Base-by-base conservation (phyloP, 1,140 invertebrate genomes). In the Lordiphosa clarofinis region DNA sequence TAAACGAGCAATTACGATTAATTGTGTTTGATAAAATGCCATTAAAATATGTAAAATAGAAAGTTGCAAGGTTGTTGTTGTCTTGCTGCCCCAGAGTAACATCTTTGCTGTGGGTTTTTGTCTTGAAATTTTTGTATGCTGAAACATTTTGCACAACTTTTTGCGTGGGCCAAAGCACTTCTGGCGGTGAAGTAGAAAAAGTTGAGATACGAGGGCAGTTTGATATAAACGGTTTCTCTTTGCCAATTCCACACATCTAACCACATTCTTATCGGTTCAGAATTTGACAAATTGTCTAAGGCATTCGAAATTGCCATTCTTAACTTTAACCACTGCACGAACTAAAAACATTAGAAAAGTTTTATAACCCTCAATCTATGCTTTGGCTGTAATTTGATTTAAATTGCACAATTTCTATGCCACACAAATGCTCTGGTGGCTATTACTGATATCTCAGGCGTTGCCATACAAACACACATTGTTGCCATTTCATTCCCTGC, bases 1-100 rank as follows among this genome's bases (percentile, higher is more conserved):
- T 82, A 82, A 81, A 76, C 68, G 78, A 69, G 63, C 78, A 84
- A 84, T 82, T 82, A 84, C 76, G 76, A 82, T 82, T 84, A 84
- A 82, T 82, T 72, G 73, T 59, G 64, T 84, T 76, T 76, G 76
- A 82, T 84, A 84, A 73, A 84, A 73, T 56, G 59, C 62, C 76
- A 72, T 81, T 81, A 82, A 81, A 72, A 73, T 62, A 67, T 71
- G 62, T 75, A 63, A 71, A 70, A 53, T 56, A 70, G 57, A 59
- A 64, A 81, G 48, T 56, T 70, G 67, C 50, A 35, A 56, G 70
- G 40, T 53, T 67, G 57, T 55, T 38, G 50, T 43, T 44, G 40
- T 42, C 15, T 48, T 36, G 19, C 42, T 72, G 43, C 43, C 19
- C 13, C 11, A 35, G 12, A 33, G 8, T 12, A 4, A 9, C 15